Evolutionary conservation across 2,797 vertebrate genomes (phyloP).

Genomic region (Microcaecilia unicolor): DNA sequence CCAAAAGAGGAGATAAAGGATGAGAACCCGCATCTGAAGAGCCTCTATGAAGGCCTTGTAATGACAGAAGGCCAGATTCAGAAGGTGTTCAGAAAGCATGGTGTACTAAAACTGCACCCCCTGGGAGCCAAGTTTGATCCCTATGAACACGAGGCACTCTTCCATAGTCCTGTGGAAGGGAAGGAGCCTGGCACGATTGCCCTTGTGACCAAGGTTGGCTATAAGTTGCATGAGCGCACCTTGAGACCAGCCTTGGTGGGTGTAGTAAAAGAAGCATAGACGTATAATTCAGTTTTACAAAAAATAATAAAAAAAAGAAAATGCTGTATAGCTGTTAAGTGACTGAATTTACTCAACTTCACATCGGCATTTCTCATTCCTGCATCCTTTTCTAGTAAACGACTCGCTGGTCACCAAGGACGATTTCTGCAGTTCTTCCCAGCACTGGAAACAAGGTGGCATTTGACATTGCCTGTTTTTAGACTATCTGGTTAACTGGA

Average conservation of each 20-base stretch:
- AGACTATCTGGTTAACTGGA: too few species aligned
- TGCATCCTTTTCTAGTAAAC: neutral
- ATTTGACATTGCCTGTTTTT: neutral
- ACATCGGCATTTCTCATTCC: neutral
- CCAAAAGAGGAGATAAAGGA: conserved; percentile 79
- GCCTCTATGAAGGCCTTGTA: conserved; percentile 83
- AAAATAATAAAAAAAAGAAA: neutral
- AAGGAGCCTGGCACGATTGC: conserved; percentile 83
- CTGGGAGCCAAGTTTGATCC: conserved; percentile 86
- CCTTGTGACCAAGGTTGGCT: conserved; percentile 86
- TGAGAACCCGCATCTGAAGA: conserved; percentile 88
- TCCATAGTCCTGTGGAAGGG: conserved; percentile 75
- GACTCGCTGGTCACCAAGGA: too few species aligned
- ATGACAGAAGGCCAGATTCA: conserved; percentile 91
- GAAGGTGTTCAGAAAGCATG: conserved; percentile 90
- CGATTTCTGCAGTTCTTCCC: too few species aligned
- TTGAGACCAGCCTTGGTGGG: conserved; percentile 88
- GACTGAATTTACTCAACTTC: conserved; percentile 4
- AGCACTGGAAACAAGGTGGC: conserved; percentile 5
- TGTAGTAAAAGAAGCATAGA: conserved; percentile 78
- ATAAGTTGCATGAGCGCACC: conserved; percentile 88
- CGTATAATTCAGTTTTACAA: neutral
- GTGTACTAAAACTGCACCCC: conserved; percentile 77
- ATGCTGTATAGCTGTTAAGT: conserved; percentile 22
- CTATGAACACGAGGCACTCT: conserved; percentile 90